Conservation (phyloP, 2,797 vertebrate genomes). For the Tadarida brasiliensis region DNA sequence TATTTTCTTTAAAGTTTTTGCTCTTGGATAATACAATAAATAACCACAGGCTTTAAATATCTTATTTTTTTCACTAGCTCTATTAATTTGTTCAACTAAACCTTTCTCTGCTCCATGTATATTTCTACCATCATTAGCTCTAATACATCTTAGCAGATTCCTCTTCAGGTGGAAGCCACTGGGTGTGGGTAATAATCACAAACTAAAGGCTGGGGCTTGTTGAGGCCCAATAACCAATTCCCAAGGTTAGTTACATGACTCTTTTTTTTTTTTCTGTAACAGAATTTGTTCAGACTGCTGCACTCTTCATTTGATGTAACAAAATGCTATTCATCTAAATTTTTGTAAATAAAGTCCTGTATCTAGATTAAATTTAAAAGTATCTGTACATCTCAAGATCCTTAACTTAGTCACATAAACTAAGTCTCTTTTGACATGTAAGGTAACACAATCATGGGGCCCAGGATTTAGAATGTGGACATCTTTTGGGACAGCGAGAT, state of each 20-base stretch:
- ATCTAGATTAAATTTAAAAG: constrained; percentile 87
- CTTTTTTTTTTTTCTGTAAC: constrained; percentile 88
- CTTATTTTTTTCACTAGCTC: not conserved
- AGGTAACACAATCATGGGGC: not conserved
- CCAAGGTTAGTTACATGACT: constrained; percentile 85
- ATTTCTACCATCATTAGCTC: not conserved
- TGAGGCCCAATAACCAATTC: constrained; percentile 84
- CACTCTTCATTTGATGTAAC: constrained; percentile 90
- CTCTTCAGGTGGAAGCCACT: not conserved
- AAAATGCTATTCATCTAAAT: constrained; percentile 92
- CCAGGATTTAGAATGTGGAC: not conserved
- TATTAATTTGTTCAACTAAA: not conserved
- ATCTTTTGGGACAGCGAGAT: not conserved
- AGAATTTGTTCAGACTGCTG: constrained; percentile 89
- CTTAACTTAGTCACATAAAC: not conserved
- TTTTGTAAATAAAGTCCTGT: constrained; percentile 93
- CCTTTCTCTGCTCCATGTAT: not conserved
- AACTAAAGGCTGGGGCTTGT: constrained; percentile 77
- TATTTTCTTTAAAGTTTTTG: not conserved
- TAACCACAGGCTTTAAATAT: not conserved
- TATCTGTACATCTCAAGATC: not conserved
- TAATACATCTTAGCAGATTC: constrained; percentile 6
- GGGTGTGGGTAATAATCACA: constrained; percentile 11
- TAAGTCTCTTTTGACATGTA: not conserved
- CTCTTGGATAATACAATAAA: not conserved